Conservation (phyloP, 2,888 invertebrate species). For the Limulus polyphemus region DNA sequence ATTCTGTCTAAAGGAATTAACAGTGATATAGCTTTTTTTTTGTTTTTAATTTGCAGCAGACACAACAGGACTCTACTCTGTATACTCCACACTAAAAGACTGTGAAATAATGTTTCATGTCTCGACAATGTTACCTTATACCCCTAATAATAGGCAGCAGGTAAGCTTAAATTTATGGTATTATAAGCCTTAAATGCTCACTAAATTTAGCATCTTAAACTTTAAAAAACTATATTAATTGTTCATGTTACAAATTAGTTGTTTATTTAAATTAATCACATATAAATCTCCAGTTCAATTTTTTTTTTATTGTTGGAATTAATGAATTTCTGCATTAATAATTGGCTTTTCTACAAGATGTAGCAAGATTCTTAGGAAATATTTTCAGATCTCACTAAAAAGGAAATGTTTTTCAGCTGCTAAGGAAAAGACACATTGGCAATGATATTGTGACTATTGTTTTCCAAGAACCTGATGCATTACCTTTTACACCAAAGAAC, state of each 20-base stretch:
- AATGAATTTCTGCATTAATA: too few species aligned
- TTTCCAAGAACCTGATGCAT: conserved; percentile 80
- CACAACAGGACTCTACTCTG: conserved; percentile 83
- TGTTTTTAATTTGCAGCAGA: conserved; percentile 48
- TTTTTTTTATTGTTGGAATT: too few species aligned
- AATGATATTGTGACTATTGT: conserved; percentile 96
- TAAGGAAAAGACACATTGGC: conserved; percentile 90
- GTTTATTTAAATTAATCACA: too few species aligned
- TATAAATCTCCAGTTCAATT: too few species aligned
- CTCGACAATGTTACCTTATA: conserved; percentile 89
- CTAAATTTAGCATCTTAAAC: too few species aligned
- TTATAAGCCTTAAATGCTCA: too few species aligned
- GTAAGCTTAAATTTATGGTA: conserved; percentile 31
- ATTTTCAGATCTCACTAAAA: neutral
- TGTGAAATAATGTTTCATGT: conserved; percentile 97
- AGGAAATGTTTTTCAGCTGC: conserved; percentile 43
- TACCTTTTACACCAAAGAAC: conserved; percentile 82
- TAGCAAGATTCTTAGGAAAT: too few species aligned
- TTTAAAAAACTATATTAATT: neutral
- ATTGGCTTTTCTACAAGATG: too few species aligned
- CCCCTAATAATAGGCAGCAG: conserved; percentile 88
- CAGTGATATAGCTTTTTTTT: neutral
- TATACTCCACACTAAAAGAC: conserved; percentile 79
- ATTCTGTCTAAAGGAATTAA: neutral
- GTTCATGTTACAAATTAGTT: neutral